Percentiles rank a stretch among this genome's conserved stretches.
These are phyloP conservation scores for Goniozus legneri DNA, from an alignment of 1,140 invertebrate genomes.

Conservation along the genomic window DNA sequence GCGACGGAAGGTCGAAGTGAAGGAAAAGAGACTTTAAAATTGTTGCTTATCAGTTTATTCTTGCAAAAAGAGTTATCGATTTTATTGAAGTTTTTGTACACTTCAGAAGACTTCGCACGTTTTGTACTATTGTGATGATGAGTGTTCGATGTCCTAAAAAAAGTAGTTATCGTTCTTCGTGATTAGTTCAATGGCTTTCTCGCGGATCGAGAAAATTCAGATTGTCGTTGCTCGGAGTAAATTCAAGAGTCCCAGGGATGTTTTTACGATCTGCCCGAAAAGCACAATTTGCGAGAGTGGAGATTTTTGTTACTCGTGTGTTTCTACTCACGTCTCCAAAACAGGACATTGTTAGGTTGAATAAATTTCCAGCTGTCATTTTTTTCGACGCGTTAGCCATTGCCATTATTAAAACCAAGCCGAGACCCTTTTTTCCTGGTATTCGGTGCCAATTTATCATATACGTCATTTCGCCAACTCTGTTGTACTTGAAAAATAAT, in stretches of 20 bases:
- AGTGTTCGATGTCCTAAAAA: too few species aligned
- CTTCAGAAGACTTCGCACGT: too few species aligned
- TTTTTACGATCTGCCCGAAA: slow-evolving; percentile 21
- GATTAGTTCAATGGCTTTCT: too few species aligned
- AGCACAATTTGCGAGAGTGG: too few species aligned
- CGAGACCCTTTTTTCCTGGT: slow-evolving; percentile 3
- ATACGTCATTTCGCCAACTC: slow-evolving; percentile 15
- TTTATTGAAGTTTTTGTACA: too few species aligned
- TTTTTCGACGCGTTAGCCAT: slow-evolving; percentile 18
- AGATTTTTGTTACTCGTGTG: neutral
- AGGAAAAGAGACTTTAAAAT: too few species aligned
- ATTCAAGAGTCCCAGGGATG: slow-evolving; percentile 14
- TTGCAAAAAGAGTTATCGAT: too few species aligned
- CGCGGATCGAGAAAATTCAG: too few species aligned
- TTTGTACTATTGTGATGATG: too few species aligned
- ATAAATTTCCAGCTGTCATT: slow-evolving; percentile 19
- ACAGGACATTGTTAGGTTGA: slow-evolving; percentile 10
- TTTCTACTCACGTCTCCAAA: slow-evolving; percentile 19
- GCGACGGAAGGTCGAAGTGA: too few species aligned
- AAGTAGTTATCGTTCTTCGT: too few species aligned
- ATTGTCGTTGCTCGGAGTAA: slow-evolving; percentile 11
- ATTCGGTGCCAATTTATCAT: slow-evolving; percentile 25
- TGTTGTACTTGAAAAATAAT: slow-evolving; percentile 12
- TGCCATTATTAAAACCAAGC: slow-evolving; percentile 17
- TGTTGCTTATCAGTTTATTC: too few species aligned